These are phyloP conservation scores for Propithecus coquereli DNA, from an alignment of 2,113 vertebrate species.

Conservation along the genomic window DNA sequence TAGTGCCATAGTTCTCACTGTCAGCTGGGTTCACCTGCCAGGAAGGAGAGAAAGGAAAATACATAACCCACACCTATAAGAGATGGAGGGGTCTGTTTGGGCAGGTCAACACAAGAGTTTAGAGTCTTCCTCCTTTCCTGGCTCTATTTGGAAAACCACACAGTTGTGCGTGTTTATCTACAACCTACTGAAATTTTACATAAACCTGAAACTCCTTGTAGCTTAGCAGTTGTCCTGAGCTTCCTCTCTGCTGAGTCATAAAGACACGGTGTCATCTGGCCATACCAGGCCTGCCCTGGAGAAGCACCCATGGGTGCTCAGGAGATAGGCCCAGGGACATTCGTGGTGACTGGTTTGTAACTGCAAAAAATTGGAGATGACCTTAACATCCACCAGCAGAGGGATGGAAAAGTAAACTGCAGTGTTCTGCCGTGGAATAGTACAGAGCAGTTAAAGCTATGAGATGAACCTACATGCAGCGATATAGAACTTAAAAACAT, in stretches of 20 bases:
- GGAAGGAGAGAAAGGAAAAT: background rate
- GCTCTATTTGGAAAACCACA: background rate
- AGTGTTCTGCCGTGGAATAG: background rate
- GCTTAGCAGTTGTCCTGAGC: background rate
- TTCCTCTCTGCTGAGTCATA: background rate
- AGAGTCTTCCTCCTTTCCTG: background rate
- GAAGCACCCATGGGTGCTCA: background rate
- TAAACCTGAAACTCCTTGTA: background rate
- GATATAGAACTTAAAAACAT: background rate
- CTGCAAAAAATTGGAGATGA: background rate
- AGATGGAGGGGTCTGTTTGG: background rate
- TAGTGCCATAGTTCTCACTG: slow-evolving; percentile 75
- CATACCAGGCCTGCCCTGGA: background rate
- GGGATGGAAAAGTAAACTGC: background rate
- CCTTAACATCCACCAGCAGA: background rate
- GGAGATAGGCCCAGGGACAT: background rate
- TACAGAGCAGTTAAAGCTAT: background rate
- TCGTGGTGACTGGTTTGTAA: background rate
- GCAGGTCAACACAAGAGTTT: background rate
- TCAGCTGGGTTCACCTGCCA: slow-evolving; percentile 85
- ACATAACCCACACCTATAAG: background rate
- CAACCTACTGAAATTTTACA: background rate
- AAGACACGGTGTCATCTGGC: background rate
- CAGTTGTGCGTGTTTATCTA: background rate
- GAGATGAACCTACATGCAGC: background rate